These are phyloP conservation scores for Aplochiton taeniatus DNA, from an alignment of 2,797 vertebrate species.

Conservation along the genomic window DNA sequence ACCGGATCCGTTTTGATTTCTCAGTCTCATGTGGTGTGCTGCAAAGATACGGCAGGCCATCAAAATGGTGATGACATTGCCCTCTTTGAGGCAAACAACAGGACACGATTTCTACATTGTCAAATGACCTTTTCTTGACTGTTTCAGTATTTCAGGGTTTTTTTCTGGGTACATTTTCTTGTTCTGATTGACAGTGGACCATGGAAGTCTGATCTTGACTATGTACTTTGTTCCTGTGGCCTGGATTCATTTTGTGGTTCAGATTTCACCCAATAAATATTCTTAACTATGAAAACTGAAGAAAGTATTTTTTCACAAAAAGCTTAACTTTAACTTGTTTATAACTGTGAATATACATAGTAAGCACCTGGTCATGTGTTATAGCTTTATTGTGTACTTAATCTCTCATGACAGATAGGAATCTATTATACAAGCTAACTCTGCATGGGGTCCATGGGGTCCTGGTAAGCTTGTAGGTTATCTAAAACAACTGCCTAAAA, in stretches of 20 bases:
- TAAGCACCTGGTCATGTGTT: not conserved
- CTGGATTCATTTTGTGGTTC: conserved; percentile 43
- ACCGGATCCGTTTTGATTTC: no score
- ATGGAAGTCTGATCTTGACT: conserved; percentile 46
- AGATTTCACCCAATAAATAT: conserved; percentile 59
- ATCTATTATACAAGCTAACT: no score
- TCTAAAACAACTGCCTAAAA: no score
- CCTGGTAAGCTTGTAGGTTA: no score
- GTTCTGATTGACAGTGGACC: conserved; percentile 44
- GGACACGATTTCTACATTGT: not conserved
- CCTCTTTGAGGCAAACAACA: not conserved
- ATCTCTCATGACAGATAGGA: no score
- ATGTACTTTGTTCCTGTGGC: conserved; percentile 61
- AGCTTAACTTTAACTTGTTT: not conserved
- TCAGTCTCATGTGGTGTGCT: no score
- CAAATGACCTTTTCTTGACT: conserved; percentile 27
- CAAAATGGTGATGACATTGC: no score
- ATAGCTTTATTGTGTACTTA: not conserved
- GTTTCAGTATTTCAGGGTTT: conserved; percentile 53
- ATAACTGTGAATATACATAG: not conserved
- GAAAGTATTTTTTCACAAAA: not conserved
- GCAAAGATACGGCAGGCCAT: no score
- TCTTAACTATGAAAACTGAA: conserved; percentile 33
- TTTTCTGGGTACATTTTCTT: conserved; percentile 41
- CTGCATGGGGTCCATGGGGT: no score